Evolutionary conservation across 2,797 vertebrate genomes (phyloP), one percentile per base, ranked within the genome.

Genomic region (Lepilemur ruficaudatus): DNA sequence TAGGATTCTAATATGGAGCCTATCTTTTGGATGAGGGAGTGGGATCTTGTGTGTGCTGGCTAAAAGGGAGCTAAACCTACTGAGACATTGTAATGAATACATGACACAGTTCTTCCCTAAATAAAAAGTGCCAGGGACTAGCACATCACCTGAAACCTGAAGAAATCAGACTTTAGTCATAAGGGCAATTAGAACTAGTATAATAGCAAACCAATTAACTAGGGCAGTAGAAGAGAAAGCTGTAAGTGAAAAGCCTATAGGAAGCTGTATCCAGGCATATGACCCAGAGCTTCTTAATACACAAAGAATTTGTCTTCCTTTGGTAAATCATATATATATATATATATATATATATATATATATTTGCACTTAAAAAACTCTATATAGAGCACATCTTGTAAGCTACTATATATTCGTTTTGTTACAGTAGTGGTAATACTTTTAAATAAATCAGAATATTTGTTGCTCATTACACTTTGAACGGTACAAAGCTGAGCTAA

Each of bases 361-460:
- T 70, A 59, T 84, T 85, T 52, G 1, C 70, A 89, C 35, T 59
- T 38, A 91, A 59, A 84, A 93, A 88, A 81, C 61, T 80, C 46
- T 87, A 89, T 13, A 80, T 89, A 91, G 7, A 38, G 20, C 18
- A 81, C 30, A 93, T 67, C 15, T 88, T 86, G 4, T 73, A 82
- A 88, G 65, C 25, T 86, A 70, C 7, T 57, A 52, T 61, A 28
- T 73, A 46, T 76, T 86, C 73, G 73, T 89, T 95, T 82, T 55
- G 11, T 65, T 84, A 73, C 18, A 10, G 38, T 9, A 32, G 25
- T 63, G 25, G 13, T 73, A 79, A 76, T 35, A 55, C 11, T 94
- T 89, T 69, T 81, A 92, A 82, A 80, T 81, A 91, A 93, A 67
- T 82, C 78, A 80, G 46, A 80, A 87, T 92, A 63, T 73, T 41